These are phyloP conservation scores for Cassiopea xamachana DNA, from an alignment of 30 jellyfish, hydroid and myxozoan genomes.

Conservation along the genomic window DNA sequence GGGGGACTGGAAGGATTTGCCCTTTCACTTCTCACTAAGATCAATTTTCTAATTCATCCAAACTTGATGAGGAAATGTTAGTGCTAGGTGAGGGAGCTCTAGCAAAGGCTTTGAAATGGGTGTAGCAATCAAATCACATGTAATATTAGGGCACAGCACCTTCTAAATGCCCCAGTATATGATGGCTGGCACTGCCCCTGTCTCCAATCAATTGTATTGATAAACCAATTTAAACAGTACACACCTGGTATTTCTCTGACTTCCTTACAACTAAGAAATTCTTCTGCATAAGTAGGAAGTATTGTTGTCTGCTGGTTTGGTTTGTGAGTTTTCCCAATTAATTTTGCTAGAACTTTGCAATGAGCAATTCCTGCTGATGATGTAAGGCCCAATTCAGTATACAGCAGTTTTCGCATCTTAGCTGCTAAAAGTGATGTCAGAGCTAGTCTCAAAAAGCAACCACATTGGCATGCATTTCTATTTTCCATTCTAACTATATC, in stretches of 20 bases:
- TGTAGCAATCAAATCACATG: too few species aligned
- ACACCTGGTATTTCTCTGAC: conserved; percentile 79
- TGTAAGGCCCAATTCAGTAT: conserved; percentile 62
- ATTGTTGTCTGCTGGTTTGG: conserved; percentile 90
- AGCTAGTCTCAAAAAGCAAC: conserved; percentile 66
- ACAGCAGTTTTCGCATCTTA: conserved; percentile 46
- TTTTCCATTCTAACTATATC: conserved; percentile 12
- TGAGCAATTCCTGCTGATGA: conserved; percentile 83
- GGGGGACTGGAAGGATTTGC: too few species aligned
- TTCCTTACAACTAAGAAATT: conserved; percentile 34
- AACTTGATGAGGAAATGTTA: too few species aligned
- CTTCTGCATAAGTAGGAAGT: conserved; percentile 61
- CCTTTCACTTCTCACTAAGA: too few species aligned
- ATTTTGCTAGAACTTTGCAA: conserved; percentile 77
- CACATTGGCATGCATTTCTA: conserved; percentile 64
- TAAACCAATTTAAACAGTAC: neutral
- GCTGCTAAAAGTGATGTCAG: conserved; percentile 62
- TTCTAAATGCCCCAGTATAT: too few species aligned
- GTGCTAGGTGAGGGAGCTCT: too few species aligned
- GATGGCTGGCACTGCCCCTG: neutral
- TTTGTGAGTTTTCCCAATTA: conserved; percentile 78
- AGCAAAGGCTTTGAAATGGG: too few species aligned
- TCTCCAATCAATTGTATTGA: neutral
- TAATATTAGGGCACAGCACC: too few species aligned
- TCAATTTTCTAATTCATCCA: too few species aligned